A percentile compares a stretch with the other conserved stretches of the same genome.
phyloP scores from a whole-genome alignment of 2,888 invertebrate species.

The Thysanoteuthis rhombus region DNA sequence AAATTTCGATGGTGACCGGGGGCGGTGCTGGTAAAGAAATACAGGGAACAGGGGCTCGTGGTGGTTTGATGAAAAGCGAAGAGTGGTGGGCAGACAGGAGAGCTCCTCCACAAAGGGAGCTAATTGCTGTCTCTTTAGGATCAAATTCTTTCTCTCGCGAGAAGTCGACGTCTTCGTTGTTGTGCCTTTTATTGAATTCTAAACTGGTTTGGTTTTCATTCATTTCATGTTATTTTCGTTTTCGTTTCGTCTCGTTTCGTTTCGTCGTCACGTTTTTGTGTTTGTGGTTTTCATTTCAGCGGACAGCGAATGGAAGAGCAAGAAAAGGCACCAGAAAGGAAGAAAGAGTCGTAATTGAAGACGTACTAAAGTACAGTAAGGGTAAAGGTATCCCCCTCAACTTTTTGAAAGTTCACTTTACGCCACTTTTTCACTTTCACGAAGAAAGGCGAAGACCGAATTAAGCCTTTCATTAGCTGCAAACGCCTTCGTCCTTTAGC shows the following conservation, averaged over 20 bases:
- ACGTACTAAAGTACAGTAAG: no score
- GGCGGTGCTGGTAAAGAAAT: neutral
- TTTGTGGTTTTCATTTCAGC: neutral
- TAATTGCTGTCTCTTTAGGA: neutral
- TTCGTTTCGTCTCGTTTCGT: constrained; percentile 12
- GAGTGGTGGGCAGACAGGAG: neutral
- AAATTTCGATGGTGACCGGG: neutral
- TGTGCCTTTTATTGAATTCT: neutral
- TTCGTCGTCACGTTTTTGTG: neutral
- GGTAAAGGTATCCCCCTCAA: no score
- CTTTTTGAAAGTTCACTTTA: no score
- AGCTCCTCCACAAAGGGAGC: constrained; percentile 12
- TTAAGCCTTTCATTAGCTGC: no score
- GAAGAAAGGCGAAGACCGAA: no score
- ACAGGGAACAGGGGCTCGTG: neutral
- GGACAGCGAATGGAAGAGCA: neutral
- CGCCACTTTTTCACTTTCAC: no score
- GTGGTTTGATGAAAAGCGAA: no score
- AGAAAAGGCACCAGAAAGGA: no score
- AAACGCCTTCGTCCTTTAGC: no score
- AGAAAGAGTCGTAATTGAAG: no score
- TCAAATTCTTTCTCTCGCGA: neutral
- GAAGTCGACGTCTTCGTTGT: constrained; percentile 12
- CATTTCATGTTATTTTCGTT: neutral
- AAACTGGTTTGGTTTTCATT: neutral